Evolutionary conservation across 2,113 vertebrate genomes (phyloP).

Genomic region (Aptenodytes forsteri): DNA sequence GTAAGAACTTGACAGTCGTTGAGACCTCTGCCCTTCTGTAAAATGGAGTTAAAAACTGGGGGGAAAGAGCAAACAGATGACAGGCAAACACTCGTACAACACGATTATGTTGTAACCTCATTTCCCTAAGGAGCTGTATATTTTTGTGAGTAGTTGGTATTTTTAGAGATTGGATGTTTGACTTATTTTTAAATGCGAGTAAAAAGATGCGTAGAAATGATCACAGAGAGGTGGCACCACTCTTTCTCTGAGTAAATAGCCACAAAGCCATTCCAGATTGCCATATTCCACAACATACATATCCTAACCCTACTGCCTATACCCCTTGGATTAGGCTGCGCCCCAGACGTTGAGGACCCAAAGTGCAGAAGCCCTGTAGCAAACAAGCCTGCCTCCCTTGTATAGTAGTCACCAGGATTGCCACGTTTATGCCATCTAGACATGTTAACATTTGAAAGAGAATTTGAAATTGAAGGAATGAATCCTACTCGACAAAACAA

Average conservation of each 20-base stretch:
- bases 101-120: background rate
- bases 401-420: background rate
- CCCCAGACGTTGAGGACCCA: background rate
- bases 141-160: background rate
- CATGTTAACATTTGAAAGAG: background rate
- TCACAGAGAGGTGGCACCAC: background rate
- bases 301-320: background rate
- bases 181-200: background rate
- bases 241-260: background rate
- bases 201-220: background rate
- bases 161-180: background rate
- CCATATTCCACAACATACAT: background rate
- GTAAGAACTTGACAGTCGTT: background rate
- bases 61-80: constrained; percentile 16
- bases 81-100: background rate
- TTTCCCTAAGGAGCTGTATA: background rate
- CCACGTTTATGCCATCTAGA: background rate
- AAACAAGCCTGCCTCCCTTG: background rate
- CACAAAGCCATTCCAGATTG: background rate
- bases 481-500: background rate
- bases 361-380: background rate
- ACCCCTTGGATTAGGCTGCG: background rate
- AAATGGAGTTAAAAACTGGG: background rate
- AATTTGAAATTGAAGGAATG: background rate
- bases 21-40: background rate